Evolutionary conservation across 2,797 vertebrate genomes (phyloP), one percentile per base, ranked within the genome.

Genomic region (Lepilemur ruficaudatus): DNA sequence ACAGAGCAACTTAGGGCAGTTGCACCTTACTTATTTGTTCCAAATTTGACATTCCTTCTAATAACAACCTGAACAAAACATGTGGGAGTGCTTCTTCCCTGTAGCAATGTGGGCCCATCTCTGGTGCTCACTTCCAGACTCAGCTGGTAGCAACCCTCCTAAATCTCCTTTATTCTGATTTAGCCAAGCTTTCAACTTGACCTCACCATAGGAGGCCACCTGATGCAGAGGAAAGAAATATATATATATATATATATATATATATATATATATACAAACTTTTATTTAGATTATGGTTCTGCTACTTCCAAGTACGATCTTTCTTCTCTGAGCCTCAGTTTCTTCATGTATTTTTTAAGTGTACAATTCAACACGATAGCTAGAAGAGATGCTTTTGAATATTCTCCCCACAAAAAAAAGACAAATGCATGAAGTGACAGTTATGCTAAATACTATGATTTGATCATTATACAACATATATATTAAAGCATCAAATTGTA

Each of bases 131-230:
- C 78, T 70, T 69, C 22, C 35, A 82, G 43, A 23, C 41, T 83
- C 50, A 59, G 12, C 52, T 61, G 20, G 35, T 52, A 83, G 46
- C 14, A 82, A 52, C 30, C 0, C 18, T 65, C 41, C 52, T 78
- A 38, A 83, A 38, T 89, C 35, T 89, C 18, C 25, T 61, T 50
- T 46, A 35, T 50, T 89, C 43, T 93, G 52, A 92, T 35, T 50
- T 84, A 78, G 18, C 52, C 63, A 93, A 73, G 17, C 28, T 95
- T 83, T 89, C 70, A 70, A 61, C 41, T 70, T 95, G 85, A 89
- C 55, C n/a, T 59, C 28, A n/a, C 69, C 35, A 43, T 23, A 38
- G n/a, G 59, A 82, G 41, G 70, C 35, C 43, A 69, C 12, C 8
- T 63, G 69, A 52, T 25, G 28, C n/a, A 69, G 23, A 17, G 23